phyloP scores from a whole-genome alignment of 2,113 vertebrate species.

The Pithys albifrons region DNA sequence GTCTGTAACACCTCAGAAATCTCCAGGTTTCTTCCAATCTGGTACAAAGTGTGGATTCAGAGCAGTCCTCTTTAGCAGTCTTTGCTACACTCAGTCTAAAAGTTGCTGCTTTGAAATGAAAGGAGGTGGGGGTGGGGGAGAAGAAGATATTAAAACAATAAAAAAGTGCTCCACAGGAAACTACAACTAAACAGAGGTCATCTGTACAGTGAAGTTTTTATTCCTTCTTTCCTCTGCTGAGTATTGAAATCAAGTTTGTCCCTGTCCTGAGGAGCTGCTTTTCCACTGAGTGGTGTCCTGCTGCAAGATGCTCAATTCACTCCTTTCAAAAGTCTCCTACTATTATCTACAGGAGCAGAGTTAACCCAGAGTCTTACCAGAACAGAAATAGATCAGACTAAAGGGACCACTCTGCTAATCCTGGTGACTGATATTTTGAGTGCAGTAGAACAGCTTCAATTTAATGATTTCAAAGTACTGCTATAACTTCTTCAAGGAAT shows the following conservation, averaged over 20 bases:
- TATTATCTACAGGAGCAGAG: not conserved
- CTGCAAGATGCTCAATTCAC: not conserved
- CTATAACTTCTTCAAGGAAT: not conserved
- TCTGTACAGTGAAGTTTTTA: not conserved
- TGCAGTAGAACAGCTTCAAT: not conserved
- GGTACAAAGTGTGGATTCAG: not conserved
- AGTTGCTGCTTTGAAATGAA: not conserved
- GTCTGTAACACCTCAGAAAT: not conserved
- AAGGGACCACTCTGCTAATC: not conserved
- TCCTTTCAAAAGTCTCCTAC: not conserved
- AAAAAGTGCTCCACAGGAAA: not conserved
- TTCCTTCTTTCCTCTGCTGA: not conserved
- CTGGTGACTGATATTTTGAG: not conserved
- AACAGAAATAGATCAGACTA: not conserved
- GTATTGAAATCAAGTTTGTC: not conserved
- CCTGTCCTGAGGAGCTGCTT: not conserved
- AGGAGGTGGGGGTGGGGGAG: too few relatives aligned
- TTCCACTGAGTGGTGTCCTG: not conserved
- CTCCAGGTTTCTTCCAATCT: not conserved
- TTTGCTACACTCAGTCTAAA: not conserved
- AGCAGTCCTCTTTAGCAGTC: not conserved
- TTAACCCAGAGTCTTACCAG: not conserved
- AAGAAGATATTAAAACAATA: not conserved
- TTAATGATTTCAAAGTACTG: not conserved
- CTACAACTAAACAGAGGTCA: not conserved